Percentiles rank a stretch among this genome's conserved stretches.
phyloP scores from a whole-genome alignment of 2,888 invertebrate genomes.

The Archaeoteleia sp. region DNA sequence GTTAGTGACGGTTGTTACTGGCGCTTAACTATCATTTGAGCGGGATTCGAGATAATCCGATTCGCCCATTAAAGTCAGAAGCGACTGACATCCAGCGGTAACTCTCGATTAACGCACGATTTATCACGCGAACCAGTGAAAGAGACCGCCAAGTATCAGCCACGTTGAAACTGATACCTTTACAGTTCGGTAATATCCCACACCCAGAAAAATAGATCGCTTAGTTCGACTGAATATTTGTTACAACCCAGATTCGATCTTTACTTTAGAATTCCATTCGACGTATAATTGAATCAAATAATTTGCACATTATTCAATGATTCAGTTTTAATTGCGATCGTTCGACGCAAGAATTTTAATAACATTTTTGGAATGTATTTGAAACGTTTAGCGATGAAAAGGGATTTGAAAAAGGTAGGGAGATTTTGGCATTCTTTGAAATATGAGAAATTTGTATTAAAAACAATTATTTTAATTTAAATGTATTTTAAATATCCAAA shows the following conservation, averaged over 20 bases:
- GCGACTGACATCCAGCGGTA: slow-evolving; percentile 55
- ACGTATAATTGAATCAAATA: too few species aligned
- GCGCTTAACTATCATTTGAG: slow-evolving; percentile 66
- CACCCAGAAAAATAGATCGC: slow-evolving; percentile 11
- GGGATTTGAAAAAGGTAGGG: too few species aligned
- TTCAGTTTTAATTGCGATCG: too few species aligned
- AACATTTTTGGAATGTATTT: too few species aligned
- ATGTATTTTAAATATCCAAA: too few species aligned
- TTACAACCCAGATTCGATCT: background rate
- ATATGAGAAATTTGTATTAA: too few species aligned
- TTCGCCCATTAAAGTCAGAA: slow-evolving; percentile 54
- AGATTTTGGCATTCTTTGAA: too few species aligned
- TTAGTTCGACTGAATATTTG: slow-evolving; percentile 11
- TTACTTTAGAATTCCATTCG: background rate
- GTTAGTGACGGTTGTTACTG: slow-evolving; percentile 58
- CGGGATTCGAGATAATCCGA: slow-evolving; percentile 65
- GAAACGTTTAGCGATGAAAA: too few species aligned
- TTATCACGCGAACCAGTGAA: slow-evolving; percentile 57
- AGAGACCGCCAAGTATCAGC: slow-evolving; percentile 28
- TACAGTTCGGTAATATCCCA: background rate
- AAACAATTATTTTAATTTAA: too few species aligned
- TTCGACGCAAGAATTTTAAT: too few species aligned
- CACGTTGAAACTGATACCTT: slow-evolving; percentile 20
- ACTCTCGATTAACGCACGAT: slow-evolving; percentile 65
- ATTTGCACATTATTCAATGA: too few species aligned